These are phyloP conservation scores for Melospiza melodia DNA, from an alignment of 2,113 vertebrate species.

Conservation along the genomic window DNA sequence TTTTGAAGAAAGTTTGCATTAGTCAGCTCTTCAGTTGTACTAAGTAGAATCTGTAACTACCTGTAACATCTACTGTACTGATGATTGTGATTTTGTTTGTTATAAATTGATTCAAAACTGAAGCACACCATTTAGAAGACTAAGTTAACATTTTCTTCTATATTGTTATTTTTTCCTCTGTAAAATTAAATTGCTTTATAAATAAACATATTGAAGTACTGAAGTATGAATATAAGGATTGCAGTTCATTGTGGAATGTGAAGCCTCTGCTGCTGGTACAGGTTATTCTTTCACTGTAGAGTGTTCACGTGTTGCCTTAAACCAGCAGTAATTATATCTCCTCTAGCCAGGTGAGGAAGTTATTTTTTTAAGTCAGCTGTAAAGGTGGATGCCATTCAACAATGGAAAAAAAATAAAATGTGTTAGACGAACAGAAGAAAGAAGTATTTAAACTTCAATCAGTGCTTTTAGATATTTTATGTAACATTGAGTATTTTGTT, in stretches of 20 bases:
- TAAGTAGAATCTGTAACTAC: slow-evolving; percentile 4
- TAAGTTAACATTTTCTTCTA: neutral
- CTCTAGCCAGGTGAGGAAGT: neutral
- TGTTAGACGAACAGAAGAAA: neutral
- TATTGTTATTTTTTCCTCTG: slow-evolving; percentile 26
- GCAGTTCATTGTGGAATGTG: slow-evolving; percentile 1
- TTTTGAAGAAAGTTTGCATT: neutral
- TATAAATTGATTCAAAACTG: neutral
- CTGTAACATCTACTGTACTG: neutral
- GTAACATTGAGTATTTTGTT: neutral
- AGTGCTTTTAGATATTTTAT: neutral
- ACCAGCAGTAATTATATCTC: neutral
- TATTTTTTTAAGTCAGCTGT: neutral
- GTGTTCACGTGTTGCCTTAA: neutral
- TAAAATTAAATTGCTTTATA: slow-evolving; percentile 56
- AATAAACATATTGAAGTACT: slow-evolving; percentile 42
- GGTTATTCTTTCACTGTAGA: neutral
- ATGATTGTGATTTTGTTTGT: neutral
- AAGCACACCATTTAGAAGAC: slow-evolving; percentile 20
- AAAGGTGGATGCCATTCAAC: neutral
- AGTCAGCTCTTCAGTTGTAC: neutral
- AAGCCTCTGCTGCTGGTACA: neutral
- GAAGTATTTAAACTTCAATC: neutral
- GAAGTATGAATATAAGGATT: neutral
- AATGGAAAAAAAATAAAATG: neutral